These are phyloP conservation scores for Pollenia amentaria DNA, from an alignment of 2,888 invertebrate genomes.

Conservation along the genomic window DNA sequence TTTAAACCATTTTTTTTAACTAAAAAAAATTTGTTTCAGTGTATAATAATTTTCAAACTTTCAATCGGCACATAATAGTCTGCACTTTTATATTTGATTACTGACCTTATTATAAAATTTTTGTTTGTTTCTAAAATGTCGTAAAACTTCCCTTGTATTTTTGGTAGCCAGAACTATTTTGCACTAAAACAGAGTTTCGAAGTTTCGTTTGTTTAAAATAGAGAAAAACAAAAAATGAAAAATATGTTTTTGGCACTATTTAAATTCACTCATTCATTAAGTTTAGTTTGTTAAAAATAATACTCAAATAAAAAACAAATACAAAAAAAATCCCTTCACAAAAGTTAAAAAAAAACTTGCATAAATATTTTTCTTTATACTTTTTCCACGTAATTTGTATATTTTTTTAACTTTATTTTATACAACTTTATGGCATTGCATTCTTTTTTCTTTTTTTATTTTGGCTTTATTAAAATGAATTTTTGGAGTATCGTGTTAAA, in stretches of 20 bases:
- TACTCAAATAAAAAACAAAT: background rate
- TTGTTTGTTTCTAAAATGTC: background rate
- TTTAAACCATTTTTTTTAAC: too few relatives aligned
- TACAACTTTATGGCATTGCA: conserved; percentile 25
- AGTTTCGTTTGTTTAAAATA: too few relatives aligned
- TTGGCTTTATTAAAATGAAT: background rate
- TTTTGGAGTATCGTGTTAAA: conserved; percentile 38
- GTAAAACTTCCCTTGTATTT: background rate
- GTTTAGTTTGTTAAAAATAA: conserved; percentile 50
- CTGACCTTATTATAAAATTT: too few relatives aligned
- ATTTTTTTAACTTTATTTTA: conserved; percentile 37
- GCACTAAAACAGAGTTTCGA: too few relatives aligned
- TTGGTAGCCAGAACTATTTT: background rate
- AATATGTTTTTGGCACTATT: conserved; percentile 16
- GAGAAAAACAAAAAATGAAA: background rate
- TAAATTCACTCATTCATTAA: conserved; percentile 57
- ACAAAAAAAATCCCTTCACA: conserved; percentile 8
- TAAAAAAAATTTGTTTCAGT: too few relatives aligned
- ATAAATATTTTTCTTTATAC: conserved; percentile 44
- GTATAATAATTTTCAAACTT: too few relatives aligned
- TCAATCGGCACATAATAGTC: too few relatives aligned
- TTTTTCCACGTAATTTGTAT: conserved; percentile 44
- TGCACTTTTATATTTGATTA: too few relatives aligned
- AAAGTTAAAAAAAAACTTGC: background rate
- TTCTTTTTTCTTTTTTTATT: background rate